Percentiles rank a stretch among this genome's conserved stretches.
These are phyloP conservation scores for Leucophora obtusa DNA, from an alignment of 2,888 invertebrate genomes.

Conservation along the genomic window DNA sequence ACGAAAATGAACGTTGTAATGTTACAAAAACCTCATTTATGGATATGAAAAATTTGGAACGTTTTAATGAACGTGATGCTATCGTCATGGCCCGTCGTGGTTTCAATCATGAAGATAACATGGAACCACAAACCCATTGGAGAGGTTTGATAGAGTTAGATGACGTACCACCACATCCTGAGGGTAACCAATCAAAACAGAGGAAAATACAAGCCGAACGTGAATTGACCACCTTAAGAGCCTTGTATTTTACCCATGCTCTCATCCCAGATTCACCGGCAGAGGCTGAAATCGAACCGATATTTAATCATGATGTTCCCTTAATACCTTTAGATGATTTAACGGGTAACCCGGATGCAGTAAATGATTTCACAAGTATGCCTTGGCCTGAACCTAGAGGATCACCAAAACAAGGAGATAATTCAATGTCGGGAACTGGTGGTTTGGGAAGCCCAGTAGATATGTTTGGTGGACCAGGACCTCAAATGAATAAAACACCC, in stretches of 20 bases:
- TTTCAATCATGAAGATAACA: slow-evolving; percentile 84
- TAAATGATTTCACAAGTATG: slow-evolving; percentile 87
- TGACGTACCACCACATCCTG: slow-evolving; percentile 82
- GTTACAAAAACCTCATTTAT: slow-evolving; percentile 91
- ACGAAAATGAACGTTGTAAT: slow-evolving; percentile 97
- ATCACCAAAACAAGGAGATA: slow-evolving; percentile 79
- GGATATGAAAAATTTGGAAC: slow-evolving; percentile 94
- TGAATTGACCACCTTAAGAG: slow-evolving; percentile 90
- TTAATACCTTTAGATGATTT: slow-evolving; percentile 93
- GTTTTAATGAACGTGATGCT: slow-evolving; percentile 90
- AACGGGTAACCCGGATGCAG: slow-evolving; percentile 88
- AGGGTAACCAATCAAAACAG: slow-evolving; percentile 90
- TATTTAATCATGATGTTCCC: slow-evolving; percentile 87
- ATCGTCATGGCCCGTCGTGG: slow-evolving; percentile 88
- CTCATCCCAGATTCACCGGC: slow-evolving; percentile 92
- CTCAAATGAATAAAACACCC: slow-evolving; percentile 46
- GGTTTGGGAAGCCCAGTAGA: slow-evolving; percentile 56
- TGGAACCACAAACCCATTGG: slow-evolving; percentile 91
- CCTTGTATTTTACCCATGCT: slow-evolving; percentile 88
- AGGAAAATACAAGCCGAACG: slow-evolving; percentile 91
- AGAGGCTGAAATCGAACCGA: slow-evolving; percentile 92
- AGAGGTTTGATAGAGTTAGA: slow-evolving; percentile 85
- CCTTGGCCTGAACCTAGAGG: slow-evolving; percentile 93
- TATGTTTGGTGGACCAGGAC: slow-evolving; percentile 50
- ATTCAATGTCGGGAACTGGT: slow-evolving; percentile 59